Percentiles rank a stretch among this genome's conserved stretches.
These are phyloP conservation scores for Lutjanus campechanus DNA, from an alignment of 2,797 vertebrate genomes.

Conservation along the genomic window DNA sequence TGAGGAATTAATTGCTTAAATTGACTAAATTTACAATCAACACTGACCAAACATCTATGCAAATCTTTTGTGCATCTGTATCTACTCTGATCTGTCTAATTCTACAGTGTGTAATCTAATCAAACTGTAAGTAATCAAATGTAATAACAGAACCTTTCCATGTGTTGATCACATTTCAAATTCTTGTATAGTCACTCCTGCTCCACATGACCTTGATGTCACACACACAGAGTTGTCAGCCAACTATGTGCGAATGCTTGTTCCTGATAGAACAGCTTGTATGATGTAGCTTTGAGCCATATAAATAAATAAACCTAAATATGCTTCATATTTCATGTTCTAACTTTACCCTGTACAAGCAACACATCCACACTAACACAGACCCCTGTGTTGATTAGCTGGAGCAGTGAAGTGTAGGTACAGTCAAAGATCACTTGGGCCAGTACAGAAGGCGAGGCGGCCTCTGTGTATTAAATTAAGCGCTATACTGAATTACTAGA, in stretches of 20 bases:
- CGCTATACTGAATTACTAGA: conserved; percentile 45
- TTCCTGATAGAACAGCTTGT: background rate
- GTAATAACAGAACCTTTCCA: background rate
- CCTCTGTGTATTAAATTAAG: conserved; percentile 36
- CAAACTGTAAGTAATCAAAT: background rate
- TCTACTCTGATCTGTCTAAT: background rate
- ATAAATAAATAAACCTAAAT: conserved; percentile 1
- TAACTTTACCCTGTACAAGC: background rate
- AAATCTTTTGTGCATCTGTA: no score
- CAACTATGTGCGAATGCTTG: background rate
- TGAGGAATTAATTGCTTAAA: no score
- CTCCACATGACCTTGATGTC: background rate
- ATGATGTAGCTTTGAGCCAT: background rate
- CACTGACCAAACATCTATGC: no score
- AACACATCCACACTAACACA: conserved; percentile 7
- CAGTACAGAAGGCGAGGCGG: background rate
- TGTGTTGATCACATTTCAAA: background rate
- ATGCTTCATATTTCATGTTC: background rate
- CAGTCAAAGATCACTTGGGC: conserved; percentile 29
- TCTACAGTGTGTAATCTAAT: background rate
- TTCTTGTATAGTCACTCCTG: background rate
- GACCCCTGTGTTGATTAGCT: conserved; percentile 2
- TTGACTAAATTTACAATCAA: no score
- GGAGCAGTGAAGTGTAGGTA: conserved; percentile 13
- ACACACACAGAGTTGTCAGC: background rate